Evolutionary conservation across 2,888 invertebrate genomes (phyloP), one percentile per base, ranked within the genome.

Genomic region (Trisateles emortualis): DNA sequence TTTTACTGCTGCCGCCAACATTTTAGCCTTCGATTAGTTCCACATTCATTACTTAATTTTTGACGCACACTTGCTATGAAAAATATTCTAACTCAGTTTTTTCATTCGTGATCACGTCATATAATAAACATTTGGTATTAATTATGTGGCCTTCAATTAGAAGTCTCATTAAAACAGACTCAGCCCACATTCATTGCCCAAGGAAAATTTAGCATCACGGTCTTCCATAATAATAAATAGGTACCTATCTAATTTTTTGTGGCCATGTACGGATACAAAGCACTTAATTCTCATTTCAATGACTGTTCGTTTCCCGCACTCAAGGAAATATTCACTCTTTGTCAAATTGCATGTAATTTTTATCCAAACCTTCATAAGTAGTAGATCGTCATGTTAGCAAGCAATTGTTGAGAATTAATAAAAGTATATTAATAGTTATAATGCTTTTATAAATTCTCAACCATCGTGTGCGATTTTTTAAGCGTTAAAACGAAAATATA

Each of bases 251-350:
- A 46, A 56, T 77, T 77, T 79, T 76, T 79, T 72, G 58, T 68
- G 48, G 13, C 48, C 55, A 36, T 56, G 45, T 60, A 57, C 11
- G 30, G 19, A 29, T 55, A 57, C 47, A 64, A 62, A 68, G 55
- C 41, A 64, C 53, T 62, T 68, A 64, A 66, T 63, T 70, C 49
- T 59, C 52, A 43, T 74, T 74, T 70, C 69, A 81, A 79, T 80
- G 76, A 77, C 71, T 79, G 73, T 64, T 72, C 70, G 76, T 81
- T 84, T 86, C 83, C 79, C 83, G 82, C 81, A 76, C 79, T 83
- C 80, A 85, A 83, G 85, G 83, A 86, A 87, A 86, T 84, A 74
- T 65, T 71, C 59, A 73, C 57, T 78, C 78, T 83, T 83, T 82
- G 80, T 83, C 79, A 63, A 65, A 52, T 64, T 59, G 58, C 40